phyloP scores from a whole-genome alignment of 2,797 vertebrate genomes.

The Dermochelys coriacea region DNA sequence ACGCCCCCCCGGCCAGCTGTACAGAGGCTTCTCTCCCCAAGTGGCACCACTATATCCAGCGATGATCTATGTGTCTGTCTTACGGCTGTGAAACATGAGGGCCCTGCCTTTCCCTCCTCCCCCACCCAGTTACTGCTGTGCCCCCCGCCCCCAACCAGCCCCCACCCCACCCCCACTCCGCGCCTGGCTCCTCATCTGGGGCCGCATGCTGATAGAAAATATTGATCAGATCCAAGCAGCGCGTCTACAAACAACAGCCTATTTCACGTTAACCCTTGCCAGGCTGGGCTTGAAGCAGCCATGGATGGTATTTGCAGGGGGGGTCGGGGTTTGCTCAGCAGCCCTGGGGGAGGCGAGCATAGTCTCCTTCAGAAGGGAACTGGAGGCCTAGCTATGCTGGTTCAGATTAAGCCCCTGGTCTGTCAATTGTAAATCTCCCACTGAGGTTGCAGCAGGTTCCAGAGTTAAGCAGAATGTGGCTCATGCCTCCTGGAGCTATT shows the following conservation, averaged over 20 bases:
- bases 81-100: neutral
- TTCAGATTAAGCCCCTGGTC: neutral
- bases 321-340: too few species aligned
- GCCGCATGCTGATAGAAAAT: conserved; percentile 93
- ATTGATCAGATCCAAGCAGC: conserved; percentile 92
- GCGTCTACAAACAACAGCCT: conserved; percentile 87
- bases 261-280: conserved; percentile 87
- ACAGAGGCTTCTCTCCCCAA: neutral
- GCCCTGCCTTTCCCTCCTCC: neutral
- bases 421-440: neutral
- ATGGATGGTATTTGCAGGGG: too few species aligned
- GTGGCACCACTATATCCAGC: neutral
- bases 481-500: neutral
- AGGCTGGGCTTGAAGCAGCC: neutral
- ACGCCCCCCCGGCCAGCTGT: neutral
- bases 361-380: too few species aligned
- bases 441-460: neutral
- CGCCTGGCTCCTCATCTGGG: conserved; percentile 86
- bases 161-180: conserved; percentile 55
- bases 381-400: neutral
- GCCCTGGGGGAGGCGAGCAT: too few species aligned
- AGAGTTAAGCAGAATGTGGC: neutral
- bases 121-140: neutral
- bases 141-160: conserved; percentile 79
- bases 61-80: neutral